These are phyloP conservation scores for Zelostemma sp. DNA, from an alignment of 1,140 invertebrate species.

Conservation along the genomic window DNA sequence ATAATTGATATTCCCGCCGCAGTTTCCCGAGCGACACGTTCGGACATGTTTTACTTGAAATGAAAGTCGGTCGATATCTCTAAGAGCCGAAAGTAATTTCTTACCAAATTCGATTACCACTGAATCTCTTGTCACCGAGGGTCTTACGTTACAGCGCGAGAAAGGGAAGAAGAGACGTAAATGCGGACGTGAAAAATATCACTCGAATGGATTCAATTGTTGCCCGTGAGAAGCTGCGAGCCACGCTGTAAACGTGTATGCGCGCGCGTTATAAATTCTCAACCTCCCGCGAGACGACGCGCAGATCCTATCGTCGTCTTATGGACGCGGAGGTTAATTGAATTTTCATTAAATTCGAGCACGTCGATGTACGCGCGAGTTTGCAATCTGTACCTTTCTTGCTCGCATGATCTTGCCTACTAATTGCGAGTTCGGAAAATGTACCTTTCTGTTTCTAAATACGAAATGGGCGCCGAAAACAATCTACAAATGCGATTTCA, in stretches of 20 bases:
- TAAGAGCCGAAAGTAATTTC: slow-evolving; percentile 24
- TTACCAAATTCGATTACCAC: slow-evolving; percentile 30
- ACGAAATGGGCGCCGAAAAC: no score
- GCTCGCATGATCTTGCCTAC: slow-evolving; percentile 28
- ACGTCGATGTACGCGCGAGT: slow-evolving; percentile 21
- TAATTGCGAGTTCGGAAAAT: slow-evolving; percentile 59
- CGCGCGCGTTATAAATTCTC: slow-evolving; percentile 23
- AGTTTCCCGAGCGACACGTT: background rate
- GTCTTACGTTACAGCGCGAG: background rate
- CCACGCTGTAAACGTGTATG: slow-evolving; percentile 7
- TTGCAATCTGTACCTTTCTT: slow-evolving; percentile 16
- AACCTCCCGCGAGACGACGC: slow-evolving; percentile 14
- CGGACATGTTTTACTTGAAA: slow-evolving; percentile 18
- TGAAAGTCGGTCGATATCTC: slow-evolving; percentile 25
- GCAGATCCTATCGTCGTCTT: slow-evolving; percentile 34
- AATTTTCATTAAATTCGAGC: slow-evolving; percentile 48
- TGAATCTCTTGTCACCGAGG: slow-evolving; percentile 13
- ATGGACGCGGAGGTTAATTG: slow-evolving; percentile 40
- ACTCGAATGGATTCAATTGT: no score
- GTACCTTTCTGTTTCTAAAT: no score
- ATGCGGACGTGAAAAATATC: background rate
- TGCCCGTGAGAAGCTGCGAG: slow-evolving; percentile 5
- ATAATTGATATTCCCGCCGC: no score
- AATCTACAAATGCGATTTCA: background rate
- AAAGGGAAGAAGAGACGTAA: background rate